Evolutionary conservation across 2,797 vertebrate genomes (phyloP), one percentile per base, ranked within the genome.

Genomic region (Crocodylus rhombifer): DNA sequence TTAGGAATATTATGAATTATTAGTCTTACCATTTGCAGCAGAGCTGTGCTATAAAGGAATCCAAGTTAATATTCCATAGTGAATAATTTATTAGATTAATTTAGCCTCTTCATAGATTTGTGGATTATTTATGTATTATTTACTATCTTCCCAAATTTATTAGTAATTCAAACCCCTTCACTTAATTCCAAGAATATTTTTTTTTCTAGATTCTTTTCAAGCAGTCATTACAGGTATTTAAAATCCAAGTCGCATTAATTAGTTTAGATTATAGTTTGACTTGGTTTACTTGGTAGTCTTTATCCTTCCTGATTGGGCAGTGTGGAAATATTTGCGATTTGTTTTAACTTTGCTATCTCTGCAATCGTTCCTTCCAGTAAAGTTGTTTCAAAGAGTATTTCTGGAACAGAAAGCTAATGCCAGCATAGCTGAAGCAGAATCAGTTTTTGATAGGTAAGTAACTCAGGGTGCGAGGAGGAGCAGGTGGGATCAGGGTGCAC

Each of bases 161-260:
- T 28, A 64, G 65, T 84, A 84, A 91, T 3, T 10, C 4, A 51
- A 71, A 71, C 11, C 20, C 25, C 23, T 71, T 51, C 21, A 71
- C 21, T 33, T 9, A 0, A 76, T 91, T 84, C 2, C 1, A 81
- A 82, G 62, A 6, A 67, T 42, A 20, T 5, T 0, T 7, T 5
- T 83, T 64, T 30, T 9, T 55, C 62, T 30, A 63, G 10, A 23
- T 51, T 14, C 2, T 26, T 85, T 36, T 83, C 21, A 1, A 4
- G 30, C 23, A 36, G 6, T 81, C 86, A 14, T n/a, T 64, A 36
- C 7, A 9, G 0, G 0, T 0, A 25, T n/a, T 42, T 7, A 75
- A 23, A 62, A 2, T 11, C 4, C 2, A 10, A n/a, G 82, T 17
- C 82, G 76, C 5, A 25, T 25, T 51, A 4, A 5, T 3, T 55